These are phyloP conservation scores for Keiferia lycopersicella DNA, from an alignment of 2,888 invertebrate genomes.

Conservation along the genomic window DNA sequence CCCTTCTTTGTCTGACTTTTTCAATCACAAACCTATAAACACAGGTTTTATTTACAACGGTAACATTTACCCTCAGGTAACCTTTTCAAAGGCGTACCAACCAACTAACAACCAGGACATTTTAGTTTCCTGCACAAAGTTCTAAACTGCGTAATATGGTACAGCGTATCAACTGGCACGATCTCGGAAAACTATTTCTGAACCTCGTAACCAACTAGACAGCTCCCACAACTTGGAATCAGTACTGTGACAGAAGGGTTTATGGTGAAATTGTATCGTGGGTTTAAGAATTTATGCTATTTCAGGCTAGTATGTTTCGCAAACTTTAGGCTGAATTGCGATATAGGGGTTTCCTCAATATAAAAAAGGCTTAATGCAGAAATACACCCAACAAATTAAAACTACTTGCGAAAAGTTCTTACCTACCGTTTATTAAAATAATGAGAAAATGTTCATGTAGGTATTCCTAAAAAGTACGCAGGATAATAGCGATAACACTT, in stretches of 20 bases:
- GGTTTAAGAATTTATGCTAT: not conserved
- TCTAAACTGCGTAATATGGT: not conserved
- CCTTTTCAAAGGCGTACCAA: not conserved
- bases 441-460: no score
- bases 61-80: no score
- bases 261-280: not conserved
- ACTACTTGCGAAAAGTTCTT: no score
- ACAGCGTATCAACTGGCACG: constrained; percentile 7
- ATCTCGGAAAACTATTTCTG: constrained; percentile 1
- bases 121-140: constrained; percentile 6
- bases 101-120: not conserved
- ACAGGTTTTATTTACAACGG: no score
- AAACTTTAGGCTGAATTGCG: not conserved
- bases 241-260: constrained; percentile 1
- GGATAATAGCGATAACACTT: no score
- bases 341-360: not conserved
- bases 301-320: not conserved
- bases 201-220: not conserved
- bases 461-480: no score
- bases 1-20: no score
- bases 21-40: no score
- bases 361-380: not conserved
- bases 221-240: not conserved
- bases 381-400: no score
- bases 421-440: no score